phyloP scores from a whole-genome alignment of 1,140 invertebrate genomes.

The Drosophila mojavensis region DNA sequence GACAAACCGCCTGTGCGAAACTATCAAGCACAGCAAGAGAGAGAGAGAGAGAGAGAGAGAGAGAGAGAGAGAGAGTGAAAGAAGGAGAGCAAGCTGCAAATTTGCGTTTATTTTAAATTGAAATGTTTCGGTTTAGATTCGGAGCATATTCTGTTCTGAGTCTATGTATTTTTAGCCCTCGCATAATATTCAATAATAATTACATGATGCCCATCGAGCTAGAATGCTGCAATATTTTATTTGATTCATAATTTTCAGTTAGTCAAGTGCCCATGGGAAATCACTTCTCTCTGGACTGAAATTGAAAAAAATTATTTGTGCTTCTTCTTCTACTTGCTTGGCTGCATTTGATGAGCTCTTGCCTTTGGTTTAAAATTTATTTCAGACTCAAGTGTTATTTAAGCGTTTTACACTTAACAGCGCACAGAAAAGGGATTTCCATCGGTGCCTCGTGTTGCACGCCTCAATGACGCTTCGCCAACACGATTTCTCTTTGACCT shows the following conservation, averaged over 20 bases:
- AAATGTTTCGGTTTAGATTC: background rate
- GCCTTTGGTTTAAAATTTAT: slow-evolving; percentile 6
- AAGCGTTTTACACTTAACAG: background rate
- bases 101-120: background rate
- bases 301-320: background rate
- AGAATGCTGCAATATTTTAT: background rate
- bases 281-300: background rate
- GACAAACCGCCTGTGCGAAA: slow-evolving; percentile 12
- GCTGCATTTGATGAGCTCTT: background rate
- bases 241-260: background rate
- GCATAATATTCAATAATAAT: slow-evolving; percentile 1
- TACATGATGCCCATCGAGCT: background rate
- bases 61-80: background rate
- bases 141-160: background rate
- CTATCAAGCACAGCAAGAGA: background rate
- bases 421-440: background rate
- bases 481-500: background rate
- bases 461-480: background rate
- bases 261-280: background rate
- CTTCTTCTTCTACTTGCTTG: background rate
- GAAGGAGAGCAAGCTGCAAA: background rate
- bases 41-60: background rate
- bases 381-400: background rate
- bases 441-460: background rate
- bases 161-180: background rate